Percentiles rank a stretch among this genome's conserved stretches.
phyloP scores from a whole-genome alignment of 1,140 invertebrate species.

The Heterodera carotae region DNA sequence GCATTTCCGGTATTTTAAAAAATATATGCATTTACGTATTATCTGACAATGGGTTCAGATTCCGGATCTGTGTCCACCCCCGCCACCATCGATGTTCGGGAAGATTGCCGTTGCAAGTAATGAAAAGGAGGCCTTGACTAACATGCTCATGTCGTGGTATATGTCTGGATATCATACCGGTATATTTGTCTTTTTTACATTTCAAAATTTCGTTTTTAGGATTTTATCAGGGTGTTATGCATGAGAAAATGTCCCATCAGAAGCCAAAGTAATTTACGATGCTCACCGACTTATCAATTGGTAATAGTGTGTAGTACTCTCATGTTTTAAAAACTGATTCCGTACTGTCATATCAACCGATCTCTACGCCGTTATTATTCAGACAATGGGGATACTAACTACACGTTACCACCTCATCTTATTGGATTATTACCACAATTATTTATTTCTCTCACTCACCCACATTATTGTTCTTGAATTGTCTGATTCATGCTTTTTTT shows the following conservation, averaged over 20 bases:
- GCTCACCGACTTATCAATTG: background rate
- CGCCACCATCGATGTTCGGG: slow-evolving; percentile 43
- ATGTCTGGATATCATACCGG: slow-evolving; percentile 43
- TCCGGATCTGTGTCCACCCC: slow-evolving; percentile 48
- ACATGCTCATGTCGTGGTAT: slow-evolving; percentile 57
- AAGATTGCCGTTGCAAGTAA: slow-evolving; percentile 36
- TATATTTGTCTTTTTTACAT: background rate
- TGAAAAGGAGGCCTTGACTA: slow-evolving; percentile 51
- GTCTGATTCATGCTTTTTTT: background rate
- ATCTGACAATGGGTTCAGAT: slow-evolving; percentile 24
- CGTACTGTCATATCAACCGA: no score
- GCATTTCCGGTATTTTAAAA: background rate
- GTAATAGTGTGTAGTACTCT: no score
- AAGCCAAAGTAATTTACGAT: background rate
- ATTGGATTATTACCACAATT: no score
- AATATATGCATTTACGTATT: background rate
- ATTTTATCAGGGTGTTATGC: slow-evolving; percentile 29
- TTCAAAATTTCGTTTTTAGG: slow-evolving; percentile 16
- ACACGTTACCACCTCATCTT: no score
- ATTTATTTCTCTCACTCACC: background rate
- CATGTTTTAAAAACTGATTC: no score
- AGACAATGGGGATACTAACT: no score
- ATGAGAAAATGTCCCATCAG: slow-evolving; percentile 2
- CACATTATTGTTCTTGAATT: background rate
- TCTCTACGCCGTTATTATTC: no score